phyloP scores from a whole-genome alignment of 2,888 invertebrate genomes.

The Pseudococcus longispinus region DNA sequence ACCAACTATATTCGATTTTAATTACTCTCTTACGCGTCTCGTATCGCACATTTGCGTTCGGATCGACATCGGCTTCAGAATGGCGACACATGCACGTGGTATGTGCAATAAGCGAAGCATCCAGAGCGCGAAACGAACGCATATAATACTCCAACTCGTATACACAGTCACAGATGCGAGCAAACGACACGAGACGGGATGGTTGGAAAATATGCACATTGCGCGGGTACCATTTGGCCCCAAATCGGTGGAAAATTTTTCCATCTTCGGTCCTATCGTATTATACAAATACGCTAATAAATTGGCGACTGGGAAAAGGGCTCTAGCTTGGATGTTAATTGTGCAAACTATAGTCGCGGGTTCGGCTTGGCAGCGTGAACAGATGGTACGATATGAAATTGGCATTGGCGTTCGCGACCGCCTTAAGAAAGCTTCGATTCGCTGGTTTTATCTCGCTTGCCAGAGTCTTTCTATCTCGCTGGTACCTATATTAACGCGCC shows the following conservation, averaged over 20 bases:
- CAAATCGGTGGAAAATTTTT: neutral
- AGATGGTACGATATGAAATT: constrained; percentile 1
- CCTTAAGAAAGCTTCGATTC: neutral
- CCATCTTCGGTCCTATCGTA: neutral
- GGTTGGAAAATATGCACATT: neutral
- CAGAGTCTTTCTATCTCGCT: neutral
- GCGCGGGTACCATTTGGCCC: neutral
- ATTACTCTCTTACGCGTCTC: constrained; percentile 1
- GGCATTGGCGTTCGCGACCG: neutral
- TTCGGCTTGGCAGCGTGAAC: neutral
- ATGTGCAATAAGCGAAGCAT: neutral
- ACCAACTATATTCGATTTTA: neutral
- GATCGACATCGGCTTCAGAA: neutral
- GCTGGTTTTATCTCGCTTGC: neutral
- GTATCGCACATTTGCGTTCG: neutral
- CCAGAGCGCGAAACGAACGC: neutral
- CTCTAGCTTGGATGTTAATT: neutral
- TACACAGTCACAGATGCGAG: neutral
- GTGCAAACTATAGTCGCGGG: neutral
- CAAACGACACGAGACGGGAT: neutral
- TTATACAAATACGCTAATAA: neutral
- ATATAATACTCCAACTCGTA: too few relatives aligned
- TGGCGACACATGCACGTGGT: neutral
- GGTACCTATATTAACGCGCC: neutral
- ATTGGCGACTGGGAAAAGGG: neutral